A percentile compares a stretch with the other conserved stretches of the same genome.
phyloP scores from a whole-genome alignment of 2,888 invertebrate genomes.

The Thereva nobilitata region DNA sequence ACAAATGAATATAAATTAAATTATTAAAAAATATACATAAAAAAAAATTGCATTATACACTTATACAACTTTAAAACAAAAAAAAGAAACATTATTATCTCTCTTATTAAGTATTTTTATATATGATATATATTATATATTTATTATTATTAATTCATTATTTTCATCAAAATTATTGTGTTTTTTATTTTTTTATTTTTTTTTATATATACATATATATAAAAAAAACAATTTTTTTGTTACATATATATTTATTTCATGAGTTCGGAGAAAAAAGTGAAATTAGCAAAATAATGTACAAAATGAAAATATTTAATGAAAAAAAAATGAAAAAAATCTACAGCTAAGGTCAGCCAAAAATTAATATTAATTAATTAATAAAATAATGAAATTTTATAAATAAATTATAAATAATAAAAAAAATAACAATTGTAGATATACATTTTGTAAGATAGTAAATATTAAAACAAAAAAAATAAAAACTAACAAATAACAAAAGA shows the following conservation, averaged over 20 bases:
- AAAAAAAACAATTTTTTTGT: no score
- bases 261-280: background rate
- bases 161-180: background rate
- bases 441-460: slow-evolving; percentile 17
- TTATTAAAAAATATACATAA: background rate
- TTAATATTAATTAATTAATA: slow-evolving; percentile 31
- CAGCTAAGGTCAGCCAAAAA: slow-evolving; percentile 43
- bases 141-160: slow-evolving; percentile 7
- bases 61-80: slow-evolving; percentile 14
- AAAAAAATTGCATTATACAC: slow-evolving; percentile 27
- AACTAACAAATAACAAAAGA: slow-evolving; percentile 19
- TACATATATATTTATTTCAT: slow-evolving; percentile 13
- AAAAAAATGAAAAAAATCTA: slow-evolving; percentile 37
- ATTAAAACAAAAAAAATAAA: slow-evolving; percentile 19
- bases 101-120: slow-evolving; percentile 14
- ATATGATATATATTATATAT: slow-evolving; percentile 6
- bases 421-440: slow-evolving; percentile 26
- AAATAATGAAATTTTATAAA: slow-evolving; percentile 30
- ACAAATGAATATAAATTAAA: slow-evolving; percentile 1
- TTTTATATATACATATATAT: no score
- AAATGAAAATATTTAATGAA: slow-evolving; percentile 6
- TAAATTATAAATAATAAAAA: slow-evolving; percentile 30
- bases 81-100: slow-evolving; percentile 10
- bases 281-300: slow-evolving; percentile 40
- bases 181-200: background rate